These are phyloP conservation scores for Chionodraco myersi DNA, from an alignment of 2,113 vertebrate genomes.

Conservation along the genomic window DNA sequence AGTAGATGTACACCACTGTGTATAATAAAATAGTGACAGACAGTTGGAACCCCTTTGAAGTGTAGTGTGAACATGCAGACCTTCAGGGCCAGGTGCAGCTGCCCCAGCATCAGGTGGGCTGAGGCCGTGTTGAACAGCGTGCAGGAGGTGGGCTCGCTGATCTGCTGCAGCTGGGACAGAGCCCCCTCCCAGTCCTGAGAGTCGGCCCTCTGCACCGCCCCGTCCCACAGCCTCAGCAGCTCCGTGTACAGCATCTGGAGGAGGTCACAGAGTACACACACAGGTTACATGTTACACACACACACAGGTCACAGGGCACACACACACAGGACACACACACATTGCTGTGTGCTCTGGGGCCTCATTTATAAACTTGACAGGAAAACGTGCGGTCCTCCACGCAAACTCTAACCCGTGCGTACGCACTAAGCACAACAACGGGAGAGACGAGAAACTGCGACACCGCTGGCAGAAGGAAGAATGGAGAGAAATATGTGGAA, in stretches of 20 bases:
- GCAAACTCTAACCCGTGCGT: no score
- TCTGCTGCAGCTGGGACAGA: conserved; percentile 77
- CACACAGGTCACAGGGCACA: no score
- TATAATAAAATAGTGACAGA: background rate
- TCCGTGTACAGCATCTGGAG: conserved; percentile 87
- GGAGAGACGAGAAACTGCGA: no score
- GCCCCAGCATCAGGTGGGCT: conserved; percentile 83
- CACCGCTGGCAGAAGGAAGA: no score
- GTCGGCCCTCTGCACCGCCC: conserved; percentile 82
- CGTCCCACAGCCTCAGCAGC: conserved; percentile 86
- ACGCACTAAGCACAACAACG: no score
- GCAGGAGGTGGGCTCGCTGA: conserved; percentile 83
- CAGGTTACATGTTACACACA: no score
- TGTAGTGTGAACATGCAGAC: conserved; percentile 59
- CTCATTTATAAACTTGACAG: no score
- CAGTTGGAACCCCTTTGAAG: background rate
- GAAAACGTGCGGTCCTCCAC: no score
- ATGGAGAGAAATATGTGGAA: no score
- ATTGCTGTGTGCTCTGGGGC: no score
- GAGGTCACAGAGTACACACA: background rate
- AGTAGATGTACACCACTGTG: no score
- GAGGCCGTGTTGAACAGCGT: conserved; percentile 87
- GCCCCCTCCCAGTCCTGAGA: conserved; percentile 83
- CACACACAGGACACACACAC: no score
- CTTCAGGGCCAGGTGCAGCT: conserved; percentile 81